Base-by-base conservation (phyloP, 2,797 vertebrate species). In the Zalophus californianus region DNA sequence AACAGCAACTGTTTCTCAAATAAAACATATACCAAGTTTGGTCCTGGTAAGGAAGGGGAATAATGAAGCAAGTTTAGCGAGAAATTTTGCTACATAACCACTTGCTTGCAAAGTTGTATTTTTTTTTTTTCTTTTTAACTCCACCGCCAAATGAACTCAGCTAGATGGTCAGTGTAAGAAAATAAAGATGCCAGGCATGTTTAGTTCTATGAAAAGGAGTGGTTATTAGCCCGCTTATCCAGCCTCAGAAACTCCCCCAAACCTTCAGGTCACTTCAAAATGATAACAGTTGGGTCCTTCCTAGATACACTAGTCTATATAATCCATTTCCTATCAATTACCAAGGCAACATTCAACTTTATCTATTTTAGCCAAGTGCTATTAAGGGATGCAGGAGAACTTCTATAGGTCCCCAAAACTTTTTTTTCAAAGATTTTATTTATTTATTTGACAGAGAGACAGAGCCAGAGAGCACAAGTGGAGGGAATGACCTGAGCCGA, bases 1-100 rank as follows among this genome's bases (percentile, higher is more conserved):
- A 98, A 94, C 13, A 80, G 83, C 52, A 77, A 88, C 16, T 62
- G 5, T 18, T 83, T 41, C 48, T 89, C 20, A 83, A 94, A 90
- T 70, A 80, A 91, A 90, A 86, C 54, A 6, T 62, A 88, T 29
- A 66, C 86, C 32, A 94, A 12, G 14, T 73, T 73, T 85, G 48
- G 6, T 23, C 15, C 54, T 9, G 32, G 18, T 68, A 92, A 32
- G 21, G 50, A 91, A 8, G 2, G n/a, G 6, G 5, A 15, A 87
- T 72, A 64, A 87, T 25, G 23, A 87, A 32, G 15, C 27, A 44
- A 68, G 41, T 73, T 62, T 58, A 88, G 25, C 20, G 75, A 54
- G 35, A 75, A 73, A 90, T 48, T 91, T 73, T 83, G 44, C n/a
- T 72, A 38, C 0, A n/a, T 23, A 86, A 90, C 29, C 3, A 60